Conservation (phyloP, 2,113 vertebrate species). For the Bubo bubo region DNA sequence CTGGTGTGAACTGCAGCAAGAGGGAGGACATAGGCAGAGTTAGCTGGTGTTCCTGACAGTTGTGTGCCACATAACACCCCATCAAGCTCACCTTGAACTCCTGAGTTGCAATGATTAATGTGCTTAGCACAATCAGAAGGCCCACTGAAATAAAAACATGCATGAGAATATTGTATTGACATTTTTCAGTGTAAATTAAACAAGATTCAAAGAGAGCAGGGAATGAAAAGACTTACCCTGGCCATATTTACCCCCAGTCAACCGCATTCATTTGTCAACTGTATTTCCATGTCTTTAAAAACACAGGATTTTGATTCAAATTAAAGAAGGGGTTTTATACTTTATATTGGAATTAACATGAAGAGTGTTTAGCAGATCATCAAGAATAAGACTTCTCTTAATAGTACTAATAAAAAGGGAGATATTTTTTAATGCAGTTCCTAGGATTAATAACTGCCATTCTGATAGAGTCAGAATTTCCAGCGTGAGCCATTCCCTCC, state of each 20-base stretch:
- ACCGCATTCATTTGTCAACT: background rate
- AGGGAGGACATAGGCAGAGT: background rate
- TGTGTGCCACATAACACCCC: background rate
- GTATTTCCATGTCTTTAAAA: background rate
- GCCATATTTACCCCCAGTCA: background rate
- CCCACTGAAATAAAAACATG: background rate
- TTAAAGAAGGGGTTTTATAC: background rate
- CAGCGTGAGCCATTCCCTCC: constrained; percentile 55
- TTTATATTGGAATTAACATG: constrained; percentile 9
- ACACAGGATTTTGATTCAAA: background rate
- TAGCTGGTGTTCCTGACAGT: background rate
- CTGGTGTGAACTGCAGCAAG: background rate
- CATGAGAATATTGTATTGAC: fast-evolving
- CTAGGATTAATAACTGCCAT: constrained; percentile 54
- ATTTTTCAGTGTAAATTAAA: background rate
- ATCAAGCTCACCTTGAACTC: background rate
- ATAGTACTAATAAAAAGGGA: constrained; percentile 41
- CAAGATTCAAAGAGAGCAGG: background rate
- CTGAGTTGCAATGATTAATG: background rate
- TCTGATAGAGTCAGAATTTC: constrained; percentile 63
- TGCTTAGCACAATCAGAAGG: background rate
- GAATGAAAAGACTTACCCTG: background rate
- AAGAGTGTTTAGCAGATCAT: constrained; percentile 27
- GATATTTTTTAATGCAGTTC: constrained; percentile 24
- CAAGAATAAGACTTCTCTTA: constrained; percentile 24